Base-by-base conservation (phyloP, 2,797 vertebrate genomes). In the Premnoplex brunnescens region DNA sequence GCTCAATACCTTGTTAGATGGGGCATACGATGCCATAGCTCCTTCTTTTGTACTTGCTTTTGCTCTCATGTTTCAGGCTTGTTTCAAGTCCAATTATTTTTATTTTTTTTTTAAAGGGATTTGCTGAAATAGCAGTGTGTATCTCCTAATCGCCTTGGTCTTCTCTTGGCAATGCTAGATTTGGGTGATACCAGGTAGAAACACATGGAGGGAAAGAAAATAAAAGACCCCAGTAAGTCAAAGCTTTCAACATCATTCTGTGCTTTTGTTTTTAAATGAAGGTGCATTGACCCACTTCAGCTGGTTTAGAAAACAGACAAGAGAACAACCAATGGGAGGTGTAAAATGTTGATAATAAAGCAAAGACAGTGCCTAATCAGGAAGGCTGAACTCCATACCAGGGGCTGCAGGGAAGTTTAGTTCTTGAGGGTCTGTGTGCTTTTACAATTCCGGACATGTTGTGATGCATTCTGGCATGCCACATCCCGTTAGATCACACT, bases 1-100 rank as follows among this genome's bases (percentile, higher is more conserved):
- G 96, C 98, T 98, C 98, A 97, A 94, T 97, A 98, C 98, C 98
- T 98, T 98, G 98, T 99, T 99, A 98, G 98, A 98, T 36, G 96
- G 95, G 97, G 97, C 95, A 77, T 92, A 68, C 1, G 0, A 21
- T 84, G 87, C 92, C 22, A 3, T 19, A 89, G 76, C 85, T 97
- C 51, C 86, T 58, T 30, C 71, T 66, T 91, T 85, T 71, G 32
- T 74, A 24, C 34, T 95, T 11, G 15, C 39, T 89, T 96, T 88
- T 93, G 36, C 79, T 93, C 55, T 86, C 75, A 85, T n/a, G 55
- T 88, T 95, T 94, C 52, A n/a, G 68, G 39, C 52, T 85, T 92
- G 49, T 81, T 93, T 87, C 54, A 91, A 80, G 59, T 59, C 75
- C 6, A 84, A n/a, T 77, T 85, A 54, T 32, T 44, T 52, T 41